A percentile compares a stretch with the other conserved stretches of the same genome.
These are phyloP conservation scores for Agapostemon virescens DNA, from an alignment of 2,888 invertebrate species.

Conservation along the genomic window DNA sequence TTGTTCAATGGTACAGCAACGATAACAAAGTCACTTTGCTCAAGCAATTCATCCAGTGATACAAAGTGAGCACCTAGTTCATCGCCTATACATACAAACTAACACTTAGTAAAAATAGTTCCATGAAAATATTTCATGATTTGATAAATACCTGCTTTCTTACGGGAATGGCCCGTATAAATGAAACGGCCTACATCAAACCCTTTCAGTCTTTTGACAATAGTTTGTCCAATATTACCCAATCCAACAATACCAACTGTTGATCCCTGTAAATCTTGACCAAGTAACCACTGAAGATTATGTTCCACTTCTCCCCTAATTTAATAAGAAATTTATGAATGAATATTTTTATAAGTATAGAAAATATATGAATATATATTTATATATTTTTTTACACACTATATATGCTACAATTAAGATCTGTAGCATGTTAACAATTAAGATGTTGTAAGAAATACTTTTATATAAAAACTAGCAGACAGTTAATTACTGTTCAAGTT, in stretches of 20 bases:
- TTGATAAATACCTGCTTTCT: slow-evolving; percentile 69
- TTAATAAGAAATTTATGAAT: slow-evolving; percentile 25
- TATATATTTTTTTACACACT: no score
- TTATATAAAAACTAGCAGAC: neutral
- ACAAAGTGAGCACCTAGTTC: slow-evolving; percentile 85
- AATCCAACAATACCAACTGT: slow-evolving; percentile 93
- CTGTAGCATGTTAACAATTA: no score
- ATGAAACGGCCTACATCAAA: slow-evolving; percentile 88
- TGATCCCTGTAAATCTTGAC: slow-evolving; percentile 88
- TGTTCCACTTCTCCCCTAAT: slow-evolving; percentile 82
- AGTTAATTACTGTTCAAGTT: slow-evolving; percentile 83
- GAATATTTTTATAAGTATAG: neutral
- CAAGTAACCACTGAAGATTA: slow-evolving; percentile 89
- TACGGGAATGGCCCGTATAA: slow-evolving; percentile 85
- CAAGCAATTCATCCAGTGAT: slow-evolving; percentile 85
- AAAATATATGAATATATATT: no score
- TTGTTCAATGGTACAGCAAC: slow-evolving; percentile 86
- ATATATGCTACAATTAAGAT: no score
- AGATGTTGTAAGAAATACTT: no score
- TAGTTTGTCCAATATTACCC: slow-evolving; percentile 89
- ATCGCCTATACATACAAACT: slow-evolving; percentile 75
- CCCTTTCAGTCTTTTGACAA: slow-evolving; percentile 86
- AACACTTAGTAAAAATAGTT: neutral
- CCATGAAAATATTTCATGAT: neutral
- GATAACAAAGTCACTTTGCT: slow-evolving; percentile 88